Percentiles rank a stretch among this genome's conserved stretches.
Conservation (phyloP, 2,797 vertebrate species). For the Amazona finschi region DNA sequence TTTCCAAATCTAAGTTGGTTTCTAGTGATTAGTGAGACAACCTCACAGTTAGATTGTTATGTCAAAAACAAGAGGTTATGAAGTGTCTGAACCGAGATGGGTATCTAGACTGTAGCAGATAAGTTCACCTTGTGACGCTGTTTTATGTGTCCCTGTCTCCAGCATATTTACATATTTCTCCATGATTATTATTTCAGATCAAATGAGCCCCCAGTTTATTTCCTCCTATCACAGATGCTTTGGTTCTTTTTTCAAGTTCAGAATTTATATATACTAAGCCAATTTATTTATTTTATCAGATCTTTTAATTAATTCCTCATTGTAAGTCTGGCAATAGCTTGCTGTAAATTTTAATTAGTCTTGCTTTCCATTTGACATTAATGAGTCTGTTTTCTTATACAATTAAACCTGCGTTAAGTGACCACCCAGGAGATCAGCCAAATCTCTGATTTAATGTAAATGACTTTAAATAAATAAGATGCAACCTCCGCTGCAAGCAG, state of each 20-base stretch:
- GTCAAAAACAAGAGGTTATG: neutral
- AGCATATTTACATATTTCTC: neutral
- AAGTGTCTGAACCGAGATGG: neutral
- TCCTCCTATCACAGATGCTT: neutral
- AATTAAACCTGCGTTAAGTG: neutral
- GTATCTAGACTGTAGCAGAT: neutral
- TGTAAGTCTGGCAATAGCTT: neutral
- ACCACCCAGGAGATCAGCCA: neutral
- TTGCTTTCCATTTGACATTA: constrained; percentile 13
- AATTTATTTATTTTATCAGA: neutral
- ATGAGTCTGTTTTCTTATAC: neutral
- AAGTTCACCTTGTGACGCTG: neutral
- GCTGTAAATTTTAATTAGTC: neutral
- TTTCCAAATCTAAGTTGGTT: neutral
- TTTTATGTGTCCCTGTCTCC: neutral
- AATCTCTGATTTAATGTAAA: neutral
- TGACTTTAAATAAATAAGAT: neutral
- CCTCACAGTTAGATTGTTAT: neutral
- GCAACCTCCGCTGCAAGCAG: neutral
- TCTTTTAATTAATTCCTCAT: neutral
- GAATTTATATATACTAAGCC: neutral
- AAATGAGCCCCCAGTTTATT: neutral
- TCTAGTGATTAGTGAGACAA: neutral
- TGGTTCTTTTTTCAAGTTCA: neutral
- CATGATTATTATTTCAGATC: neutral